Percentiles rank a stretch among this genome's conserved stretches.
These are phyloP conservation scores for Caenorhabditis macrosperma DNA, from an alignment of 2,888 invertebrate genomes.

Conservation along the genomic window DNA sequence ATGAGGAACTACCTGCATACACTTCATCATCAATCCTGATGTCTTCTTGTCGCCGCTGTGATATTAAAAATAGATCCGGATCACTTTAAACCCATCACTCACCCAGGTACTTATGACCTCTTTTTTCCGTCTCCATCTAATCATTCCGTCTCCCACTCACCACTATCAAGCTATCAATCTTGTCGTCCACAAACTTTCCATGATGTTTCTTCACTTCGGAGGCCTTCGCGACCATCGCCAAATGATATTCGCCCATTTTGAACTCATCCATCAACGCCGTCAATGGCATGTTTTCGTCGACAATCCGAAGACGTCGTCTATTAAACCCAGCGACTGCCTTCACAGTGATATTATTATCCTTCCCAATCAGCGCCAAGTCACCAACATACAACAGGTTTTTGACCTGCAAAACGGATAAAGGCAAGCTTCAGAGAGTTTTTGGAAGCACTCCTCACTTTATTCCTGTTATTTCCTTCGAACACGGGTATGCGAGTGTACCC, in stretches of 20 bases:
- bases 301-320: constrained; percentile 95
- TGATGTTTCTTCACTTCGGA: constrained; percentile 35
- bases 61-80: too few relatives aligned
- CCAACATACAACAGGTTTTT: constrained; percentile 89
- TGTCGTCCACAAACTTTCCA: constrained; percentile 43
- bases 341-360: constrained; percentile 89
- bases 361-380: constrained; percentile 97
- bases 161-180: constrained; percentile 36
- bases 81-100: too few relatives aligned
- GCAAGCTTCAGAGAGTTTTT: too few relatives aligned
- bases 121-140: too few relatives aligned
- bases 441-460: too few relatives aligned
- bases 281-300: constrained; percentile 94
- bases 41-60: too few relatives aligned
- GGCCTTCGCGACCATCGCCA: constrained; percentile 56
- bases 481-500: constrained; percentile 96
- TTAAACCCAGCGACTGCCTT: constrained; percentile 82
- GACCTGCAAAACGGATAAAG: constrained; percentile 65
- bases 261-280: constrained; percentile 97
- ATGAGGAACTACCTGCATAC: too few relatives aligned
- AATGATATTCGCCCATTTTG: constrained; percentile 86
- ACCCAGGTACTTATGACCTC: too few relatives aligned
- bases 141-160: too few relatives aligned
- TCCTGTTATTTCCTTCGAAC: constrained; percentile 88
- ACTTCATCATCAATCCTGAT: too few relatives aligned